These are phyloP conservation scores for Drosophila mimica DNA, from an alignment of 2,888 invertebrate species.

Conservation along the genomic window DNA sequence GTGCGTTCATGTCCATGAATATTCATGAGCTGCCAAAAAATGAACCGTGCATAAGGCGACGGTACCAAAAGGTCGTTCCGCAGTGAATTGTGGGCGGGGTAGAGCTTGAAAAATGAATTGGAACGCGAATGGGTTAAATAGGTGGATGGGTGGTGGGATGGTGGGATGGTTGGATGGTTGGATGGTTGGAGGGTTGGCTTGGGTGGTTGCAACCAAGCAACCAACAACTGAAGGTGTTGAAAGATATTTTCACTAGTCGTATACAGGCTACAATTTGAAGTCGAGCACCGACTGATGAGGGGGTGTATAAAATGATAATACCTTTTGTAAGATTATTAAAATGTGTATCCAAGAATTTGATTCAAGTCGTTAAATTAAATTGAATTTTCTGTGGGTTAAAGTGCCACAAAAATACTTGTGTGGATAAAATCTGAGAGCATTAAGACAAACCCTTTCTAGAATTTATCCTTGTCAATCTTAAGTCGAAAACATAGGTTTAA, in stretches of 20 bases:
- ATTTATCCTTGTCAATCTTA: not conserved
- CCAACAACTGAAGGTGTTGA: slow-evolving; percentile 45
- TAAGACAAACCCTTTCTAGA: not conserved
- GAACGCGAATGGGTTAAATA: slow-evolving; percentile 61
- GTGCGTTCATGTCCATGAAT: slow-evolving; percentile 84
- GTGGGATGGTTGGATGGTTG: not conserved
- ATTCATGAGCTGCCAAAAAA: slow-evolving; percentile 82
- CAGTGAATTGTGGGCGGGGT: slow-evolving; percentile 4
- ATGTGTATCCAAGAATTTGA: not conserved
- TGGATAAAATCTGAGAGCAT: not conserved
- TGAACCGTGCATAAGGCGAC: slow-evolving; percentile 59
- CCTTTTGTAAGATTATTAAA: not conserved
- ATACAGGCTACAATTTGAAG: not conserved
- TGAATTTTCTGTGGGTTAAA: not conserved
- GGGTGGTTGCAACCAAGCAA: not conserved
- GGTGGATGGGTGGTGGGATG: not conserved
- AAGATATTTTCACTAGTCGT: slow-evolving; percentile 8
- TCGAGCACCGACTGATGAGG: not conserved
- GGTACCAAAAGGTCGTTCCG: slow-evolving; percentile 23
- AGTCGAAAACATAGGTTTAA: not conserved
- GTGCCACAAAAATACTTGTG: not conserved
- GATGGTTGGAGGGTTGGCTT: not conserved
- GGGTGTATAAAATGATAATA: not conserved
- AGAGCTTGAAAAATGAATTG: slow-evolving; percentile 67
- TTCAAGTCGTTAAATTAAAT: not conserved